A percentile compares a stretch with the other conserved stretches of the same genome.
phyloP scores from a whole-genome alignment of 2,888 invertebrate genomes.

The Monochamus alternatus region DNA sequence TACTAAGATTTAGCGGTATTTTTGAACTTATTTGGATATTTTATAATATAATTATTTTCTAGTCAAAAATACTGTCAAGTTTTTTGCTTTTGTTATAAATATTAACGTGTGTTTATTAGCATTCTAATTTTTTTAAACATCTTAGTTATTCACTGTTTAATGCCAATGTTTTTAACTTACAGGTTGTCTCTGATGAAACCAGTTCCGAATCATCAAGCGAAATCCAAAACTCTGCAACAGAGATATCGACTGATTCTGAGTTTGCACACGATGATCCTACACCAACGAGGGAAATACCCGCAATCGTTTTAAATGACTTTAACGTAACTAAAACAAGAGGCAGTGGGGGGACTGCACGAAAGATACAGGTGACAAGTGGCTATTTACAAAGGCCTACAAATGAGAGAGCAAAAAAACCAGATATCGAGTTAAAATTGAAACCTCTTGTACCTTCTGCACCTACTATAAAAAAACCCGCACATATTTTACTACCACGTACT shows the following conservation, averaged over 20 bases:
- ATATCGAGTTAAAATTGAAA: slow-evolving; percentile 69
- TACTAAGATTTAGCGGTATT: not conserved
- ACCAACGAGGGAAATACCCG: slow-evolving; percentile 83
- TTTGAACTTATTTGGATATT: not conserved
- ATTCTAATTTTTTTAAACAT: not conserved
- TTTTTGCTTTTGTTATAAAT: slow-evolving; percentile 5
- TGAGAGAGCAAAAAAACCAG: slow-evolving; percentile 60
- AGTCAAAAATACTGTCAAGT: not conserved
- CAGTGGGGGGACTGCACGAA: slow-evolving; percentile 70
- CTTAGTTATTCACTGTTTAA: not conserved
- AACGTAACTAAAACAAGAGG: slow-evolving; percentile 74
- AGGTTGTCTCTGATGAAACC: slow-evolving; percentile 79
- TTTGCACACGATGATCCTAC: slow-evolving; percentile 87
- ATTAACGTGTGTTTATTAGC: not conserved
- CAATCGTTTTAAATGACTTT: slow-evolving; percentile 82
- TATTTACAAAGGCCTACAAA: slow-evolving; percentile 71
- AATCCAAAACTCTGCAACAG: slow-evolving; percentile 89
- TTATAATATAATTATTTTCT: not conserved
- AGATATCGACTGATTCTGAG: slow-evolving; percentile 94
- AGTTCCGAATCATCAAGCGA: slow-evolving; percentile 81
- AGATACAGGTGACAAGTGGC: slow-evolving; percentile 76
- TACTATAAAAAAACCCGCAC: slow-evolving; percentile 62
- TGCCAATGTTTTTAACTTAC: slow-evolving; percentile 53
- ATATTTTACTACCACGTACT: slow-evolving; percentile 68
- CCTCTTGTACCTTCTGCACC: slow-evolving; percentile 66